phyloP scores from a whole-genome alignment of 2,797 vertebrate species.

The Notolepis coatsorum region DNA sequence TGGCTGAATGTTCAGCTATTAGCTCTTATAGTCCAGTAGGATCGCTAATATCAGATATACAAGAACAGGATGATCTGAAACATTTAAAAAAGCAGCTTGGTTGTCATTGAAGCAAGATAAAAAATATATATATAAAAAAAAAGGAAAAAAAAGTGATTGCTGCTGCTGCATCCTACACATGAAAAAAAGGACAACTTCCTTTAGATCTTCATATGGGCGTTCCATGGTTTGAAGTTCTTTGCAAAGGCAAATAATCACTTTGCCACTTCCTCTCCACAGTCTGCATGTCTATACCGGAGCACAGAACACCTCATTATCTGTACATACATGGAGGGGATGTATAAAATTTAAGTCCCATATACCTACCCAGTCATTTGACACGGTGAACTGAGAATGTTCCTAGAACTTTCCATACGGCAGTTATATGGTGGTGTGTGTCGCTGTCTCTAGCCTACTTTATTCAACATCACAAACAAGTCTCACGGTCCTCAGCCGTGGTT shows the following conservation, averaged over 20 bases:
- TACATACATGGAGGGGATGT: constrained; percentile 50
- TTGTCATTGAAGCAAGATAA: background rate
- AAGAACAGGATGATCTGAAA: constrained; percentile 29
- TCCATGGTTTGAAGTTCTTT: constrained; percentile 38
- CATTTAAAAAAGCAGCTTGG: constrained; percentile 9
- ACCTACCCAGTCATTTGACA: constrained; percentile 70
- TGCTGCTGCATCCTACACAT: background rate
- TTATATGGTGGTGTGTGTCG: constrained; percentile 37
- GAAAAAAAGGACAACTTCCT: constrained; percentile 6
- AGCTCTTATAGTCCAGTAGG: background rate
- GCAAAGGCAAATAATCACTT: constrained; percentile 55
- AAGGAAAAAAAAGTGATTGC: too few species aligned
- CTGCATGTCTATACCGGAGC: constrained; percentile 44
- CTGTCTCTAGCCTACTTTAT: background rate
- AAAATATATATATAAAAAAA: too few species aligned
- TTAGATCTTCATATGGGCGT: constrained; percentile 23
- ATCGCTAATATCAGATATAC: background rate
- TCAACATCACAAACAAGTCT: constrained; percentile 19
- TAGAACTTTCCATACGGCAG: constrained; percentile 43
- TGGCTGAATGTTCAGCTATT: constrained; percentile 1
- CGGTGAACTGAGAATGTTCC: constrained; percentile 60
- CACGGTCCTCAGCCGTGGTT: constrained; percentile 14
- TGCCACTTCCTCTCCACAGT: constrained; percentile 58
- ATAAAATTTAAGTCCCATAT: constrained; percentile 55
- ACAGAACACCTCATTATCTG: constrained; percentile 57